These are phyloP conservation scores for Lepidocyrtinus sp. DNA, from an alignment of 2,888 invertebrate genomes.

Conservation along the genomic window DNA sequence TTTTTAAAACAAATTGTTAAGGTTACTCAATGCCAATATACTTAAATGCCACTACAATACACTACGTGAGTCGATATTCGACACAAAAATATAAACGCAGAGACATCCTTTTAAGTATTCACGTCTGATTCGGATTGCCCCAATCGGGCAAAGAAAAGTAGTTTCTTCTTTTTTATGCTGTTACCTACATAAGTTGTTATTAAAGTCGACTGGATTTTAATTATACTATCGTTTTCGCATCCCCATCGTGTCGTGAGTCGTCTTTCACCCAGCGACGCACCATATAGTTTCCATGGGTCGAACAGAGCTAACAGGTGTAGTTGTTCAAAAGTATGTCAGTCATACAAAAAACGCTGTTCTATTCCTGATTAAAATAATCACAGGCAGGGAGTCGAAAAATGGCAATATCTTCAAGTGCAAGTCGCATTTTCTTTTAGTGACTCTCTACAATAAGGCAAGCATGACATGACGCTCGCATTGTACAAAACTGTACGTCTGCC, in stretches of 20 bases:
- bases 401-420: constrained; percentile 7
- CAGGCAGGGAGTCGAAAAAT: constrained; percentile 1
- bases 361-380: constrained; percentile 55
- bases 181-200: too few relatives aligned
- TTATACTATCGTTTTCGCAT: background rate
- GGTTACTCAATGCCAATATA: too few relatives aligned
- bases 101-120: too few relatives aligned
- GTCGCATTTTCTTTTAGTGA: constrained; percentile 36
- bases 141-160: too few relatives aligned
- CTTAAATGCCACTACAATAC: too few relatives aligned
- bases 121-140: too few relatives aligned
- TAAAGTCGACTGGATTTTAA: constrained; percentile 6
- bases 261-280: too few relatives aligned
- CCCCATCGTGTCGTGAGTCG: background rate
- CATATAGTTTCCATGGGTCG: too few relatives aligned
- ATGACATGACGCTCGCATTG: constrained; percentile 35
- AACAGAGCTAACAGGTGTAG: background rate
- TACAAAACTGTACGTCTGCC: constrained; percentile 27
- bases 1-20: too few relatives aligned
- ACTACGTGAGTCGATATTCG: too few relatives aligned
- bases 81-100: too few relatives aligned
- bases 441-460: constrained; percentile 42
- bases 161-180: too few relatives aligned
- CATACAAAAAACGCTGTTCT: background rate
- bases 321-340: background rate